Base-by-base conservation (phyloP, 2,113 vertebrate genomes). In the Cottus gobio region DNA sequence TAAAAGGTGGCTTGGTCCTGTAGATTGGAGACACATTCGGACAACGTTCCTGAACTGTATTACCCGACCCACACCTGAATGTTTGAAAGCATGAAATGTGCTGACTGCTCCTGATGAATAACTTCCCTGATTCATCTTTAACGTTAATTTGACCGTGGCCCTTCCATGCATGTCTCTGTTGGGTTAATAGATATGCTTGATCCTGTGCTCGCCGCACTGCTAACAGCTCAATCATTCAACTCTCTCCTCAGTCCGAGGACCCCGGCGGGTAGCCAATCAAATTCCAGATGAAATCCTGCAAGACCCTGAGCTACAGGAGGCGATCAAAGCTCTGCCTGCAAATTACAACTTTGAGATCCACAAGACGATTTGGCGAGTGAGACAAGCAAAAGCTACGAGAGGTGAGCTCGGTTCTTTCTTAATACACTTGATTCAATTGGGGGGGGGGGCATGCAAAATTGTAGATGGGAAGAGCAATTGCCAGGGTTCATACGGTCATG, bases 321-420 rank as follows among this genome's bases (percentile, higher is more conserved):
- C 97, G 0, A 92, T 93, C 12, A 88, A 83, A 67, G 93, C 92
- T 2, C 84, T 99, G 80, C 98, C 98, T 68, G 84, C 75, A 36
- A 99, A 99, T 93, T 99, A 99, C 95, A 99, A 99, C 95, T 99
- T 99, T 85, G 98, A 99, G 91, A 97, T 99, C 84, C 96, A 95
- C 77, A 99, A 99, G 94, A 99, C 98, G 7, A 54, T 99, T 70
- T 99, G 98, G 98, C 90, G 97, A 76, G 95, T 99, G 79, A 96
- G 93, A 50, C 97, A 98, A 91, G 96, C 96, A 18, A 91, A 78
- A 37, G 94, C 97, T n/a, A 97, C 80, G 82, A 96, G 96, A 91
- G 97, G 97, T 99, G 70, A 89, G 90, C 34, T 24, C 12, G 54
- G 9, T 37, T 61, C 7, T 50, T n/a, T 76, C 56, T 46, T 16